Base-by-base conservation (phyloP, 2,888 invertebrate genomes). In the Caenorhabditis auriculariae region DNA sequence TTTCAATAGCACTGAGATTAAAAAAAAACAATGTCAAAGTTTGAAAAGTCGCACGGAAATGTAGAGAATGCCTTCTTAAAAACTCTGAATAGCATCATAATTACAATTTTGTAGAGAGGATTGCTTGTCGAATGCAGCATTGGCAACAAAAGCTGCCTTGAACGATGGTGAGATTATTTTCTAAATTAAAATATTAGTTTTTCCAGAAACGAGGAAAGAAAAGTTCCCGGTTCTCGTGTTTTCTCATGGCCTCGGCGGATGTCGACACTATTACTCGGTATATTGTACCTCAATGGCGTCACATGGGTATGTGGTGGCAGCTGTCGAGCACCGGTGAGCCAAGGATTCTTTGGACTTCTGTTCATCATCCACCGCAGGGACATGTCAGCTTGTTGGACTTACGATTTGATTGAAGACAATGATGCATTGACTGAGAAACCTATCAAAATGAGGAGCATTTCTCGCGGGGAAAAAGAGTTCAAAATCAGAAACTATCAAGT, bases 171-270 rank as follows among this genome's bases (percentile, higher is more conserved):
- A n/a, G n/a, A n/a, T n/a, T n/a, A n/a, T n/a, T n/a, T n/a, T n/a
- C n/a, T n/a, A n/a, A n/a, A n/a, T n/a, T n/a, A n/a, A n/a, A n/a
- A n/a, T n/a, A n/a, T n/a, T n/a, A n/a, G n/a, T n/a, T n/a, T n/a
- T n/a, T n/a, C n/a, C n/a, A n/a, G n/a, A n/a, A n/a, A 54, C 51
- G 26, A 51, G 47, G 32, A 38, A 28, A 32, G 54, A 54, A 41
- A 62, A 62, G 51, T 62, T 54, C 54, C 88, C 88, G 38, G 85
- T 88, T 21, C 77, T 88, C 28, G 82, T 88, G 26, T 85, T 88
- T 72, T 88, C 88, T 0, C 88, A 88, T 78, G 88, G 88, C 1
- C 83, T 88, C 27, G 87, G 87, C 1, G 87, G 86, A 1, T 85
- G 85, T 70, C 82, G 88, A 62, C 87, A 86, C 52, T 83, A 87